Evolutionary conservation across 2,888 invertebrate genomes (phyloP).

Genomic region (Zaprionus lineosus): DNA sequence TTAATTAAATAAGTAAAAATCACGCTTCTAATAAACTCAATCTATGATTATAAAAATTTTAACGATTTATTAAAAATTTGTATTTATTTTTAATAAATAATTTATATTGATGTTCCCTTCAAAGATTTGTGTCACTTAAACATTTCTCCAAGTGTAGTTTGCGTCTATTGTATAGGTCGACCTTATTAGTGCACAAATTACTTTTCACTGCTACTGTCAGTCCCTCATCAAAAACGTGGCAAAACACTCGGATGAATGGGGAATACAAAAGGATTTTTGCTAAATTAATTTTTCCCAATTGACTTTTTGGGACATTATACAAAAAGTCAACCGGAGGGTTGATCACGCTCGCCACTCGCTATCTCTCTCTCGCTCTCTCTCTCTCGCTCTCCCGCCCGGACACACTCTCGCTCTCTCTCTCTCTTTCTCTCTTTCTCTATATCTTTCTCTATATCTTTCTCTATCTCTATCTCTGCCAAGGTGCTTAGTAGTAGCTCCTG

Average conservation of each 20-base stretch:
- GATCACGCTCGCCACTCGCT: conserved; percentile 15
- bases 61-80: no score
- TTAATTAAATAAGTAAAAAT: no score
- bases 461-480: background rate
- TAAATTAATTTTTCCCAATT: conserved; percentile 79
- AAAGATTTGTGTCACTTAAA: no score
- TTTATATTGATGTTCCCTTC: no score
- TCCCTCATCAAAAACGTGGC: conserved; percentile 77
- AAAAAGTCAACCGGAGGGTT: conserved; percentile 58
- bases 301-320: conserved; percentile 61
- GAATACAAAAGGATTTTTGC: conserved; percentile 66
- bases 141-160: conserved; percentile 52
- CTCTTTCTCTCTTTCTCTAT: background rate
- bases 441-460: no score
- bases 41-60: no score
- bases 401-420: no score
- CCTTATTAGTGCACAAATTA: conserved; percentile 76
- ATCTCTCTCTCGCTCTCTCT: background rate
- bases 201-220: conserved; percentile 78
- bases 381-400: no score
- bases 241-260: conserved; percentile 64
- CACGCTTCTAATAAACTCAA: no score
- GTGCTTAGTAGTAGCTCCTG: no score
- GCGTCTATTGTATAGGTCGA: conserved; percentile 21
- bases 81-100: no score